These are phyloP conservation scores for Anagrus nilaparvatae DNA, from an alignment of 1,140 invertebrate species.

Conservation along the genomic window DNA sequence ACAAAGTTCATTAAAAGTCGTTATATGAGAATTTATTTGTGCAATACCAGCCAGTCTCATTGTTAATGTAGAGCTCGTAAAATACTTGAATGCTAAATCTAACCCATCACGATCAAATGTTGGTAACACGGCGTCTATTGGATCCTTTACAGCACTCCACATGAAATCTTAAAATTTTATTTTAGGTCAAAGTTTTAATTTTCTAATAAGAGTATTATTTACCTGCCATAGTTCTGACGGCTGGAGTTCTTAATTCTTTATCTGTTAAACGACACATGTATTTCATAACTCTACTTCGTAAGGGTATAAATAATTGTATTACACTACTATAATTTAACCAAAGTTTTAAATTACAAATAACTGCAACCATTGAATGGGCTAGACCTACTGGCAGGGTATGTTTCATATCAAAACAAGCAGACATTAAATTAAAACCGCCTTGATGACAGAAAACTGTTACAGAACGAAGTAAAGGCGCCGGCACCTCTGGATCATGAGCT, in stretches of 20 bases:
- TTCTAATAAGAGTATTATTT: conserved; percentile 15
- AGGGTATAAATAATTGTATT: conserved; percentile 75
- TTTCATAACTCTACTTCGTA: conserved; percentile 73
- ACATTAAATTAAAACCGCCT: conserved; percentile 77
- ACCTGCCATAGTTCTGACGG: conserved; percentile 84
- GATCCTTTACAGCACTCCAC: conserved; percentile 89
- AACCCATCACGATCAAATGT: conserved; percentile 83
- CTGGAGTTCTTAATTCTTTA: conserved; percentile 75
- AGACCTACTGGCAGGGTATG: conserved; percentile 71
- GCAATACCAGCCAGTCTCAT: conserved; percentile 84
- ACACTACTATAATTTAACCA: conserved; percentile 88
- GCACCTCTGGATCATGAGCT: conserved; percentile 85
- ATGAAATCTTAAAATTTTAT: conserved; percentile 62
- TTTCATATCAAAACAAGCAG: conserved; percentile 71
- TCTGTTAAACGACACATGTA: conserved; percentile 91
- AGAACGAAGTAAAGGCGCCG: conserved; percentile 77
- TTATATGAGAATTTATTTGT: conserved; percentile 92
- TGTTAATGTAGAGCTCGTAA: conserved; percentile 83
- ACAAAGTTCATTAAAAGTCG: conserved; percentile 79
- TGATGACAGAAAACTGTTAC: conserved; percentile 85
- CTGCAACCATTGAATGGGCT: conserved; percentile 81
- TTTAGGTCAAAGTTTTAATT: not conserved
- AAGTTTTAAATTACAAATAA: conserved; percentile 85
- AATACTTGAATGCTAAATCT: conserved; percentile 88
- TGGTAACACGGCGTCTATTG: conserved; percentile 67